Evolutionary conservation across 2,113 vertebrate species (phyloP).

Genomic region (Nerophis ophidion): DNA sequence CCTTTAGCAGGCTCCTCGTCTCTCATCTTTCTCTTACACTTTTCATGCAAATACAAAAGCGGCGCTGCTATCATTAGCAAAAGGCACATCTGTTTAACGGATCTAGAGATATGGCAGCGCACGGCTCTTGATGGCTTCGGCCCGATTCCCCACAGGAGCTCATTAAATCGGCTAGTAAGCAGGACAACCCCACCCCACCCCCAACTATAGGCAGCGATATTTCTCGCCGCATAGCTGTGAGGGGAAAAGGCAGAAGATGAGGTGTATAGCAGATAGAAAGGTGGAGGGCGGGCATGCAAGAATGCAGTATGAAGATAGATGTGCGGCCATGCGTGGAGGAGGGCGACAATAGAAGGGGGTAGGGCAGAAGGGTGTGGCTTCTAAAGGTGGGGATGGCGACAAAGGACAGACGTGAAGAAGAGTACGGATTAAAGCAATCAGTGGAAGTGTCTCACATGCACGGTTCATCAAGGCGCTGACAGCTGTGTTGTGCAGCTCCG

Average conservation of each 20-base stretch:
- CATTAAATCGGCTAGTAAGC: constrained; percentile 66
- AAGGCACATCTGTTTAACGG: constrained; percentile 51
- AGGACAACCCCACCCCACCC: constrained; percentile 50
- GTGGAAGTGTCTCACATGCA: constrained; percentile 11
- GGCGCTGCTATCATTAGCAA: constrained; percentile 44
- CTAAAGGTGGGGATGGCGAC: constrained; percentile 21
- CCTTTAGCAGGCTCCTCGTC: constrained; percentile 7
- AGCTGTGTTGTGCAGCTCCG: constrained; percentile 54
- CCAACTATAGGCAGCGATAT: constrained; percentile 19
- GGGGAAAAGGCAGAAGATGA: constrained; percentile 20
- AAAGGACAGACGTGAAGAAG: constrained; percentile 19
- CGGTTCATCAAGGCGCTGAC: constrained; percentile 18
- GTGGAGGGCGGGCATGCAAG: constrained; percentile 9
- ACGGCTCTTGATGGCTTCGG: constrained; percentile 51
- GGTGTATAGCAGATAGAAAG: constrained; percentile 17
- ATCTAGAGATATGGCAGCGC: constrained; percentile 27
- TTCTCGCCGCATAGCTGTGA: constrained; percentile 26
- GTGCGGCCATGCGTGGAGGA: constrained; percentile 36
- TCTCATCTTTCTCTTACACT: constrained; percentile 11
- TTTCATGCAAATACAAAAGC: constrained; percentile 24
- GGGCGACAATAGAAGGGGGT: constrained; percentile 1
- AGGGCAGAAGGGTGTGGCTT: constrained; percentile 32
- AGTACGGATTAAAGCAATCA: constrained; percentile 29
- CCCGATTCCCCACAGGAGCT: constrained; percentile 65
- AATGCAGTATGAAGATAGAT: constrained; percentile 40